Conservation (phyloP, 1,140 invertebrate genomes). For the Macrobrachium rosenbergii region DNA sequence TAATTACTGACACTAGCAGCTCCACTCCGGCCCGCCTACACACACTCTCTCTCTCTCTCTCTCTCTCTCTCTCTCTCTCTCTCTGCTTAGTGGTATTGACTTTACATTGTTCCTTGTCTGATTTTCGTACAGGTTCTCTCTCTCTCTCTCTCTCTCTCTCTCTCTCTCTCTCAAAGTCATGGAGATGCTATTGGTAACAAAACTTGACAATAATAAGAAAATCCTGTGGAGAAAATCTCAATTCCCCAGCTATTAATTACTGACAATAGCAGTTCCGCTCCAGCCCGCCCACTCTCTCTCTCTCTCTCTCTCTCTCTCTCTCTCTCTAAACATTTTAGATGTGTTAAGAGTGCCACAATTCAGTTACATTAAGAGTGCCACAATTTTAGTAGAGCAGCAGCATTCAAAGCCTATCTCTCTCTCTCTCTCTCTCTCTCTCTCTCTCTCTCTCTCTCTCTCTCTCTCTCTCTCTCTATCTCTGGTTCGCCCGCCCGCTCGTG, state of each 20-base stretch:
- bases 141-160: not conserved
- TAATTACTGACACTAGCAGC: not conserved
- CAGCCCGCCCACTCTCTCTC: not conserved
- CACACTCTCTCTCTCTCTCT: slow-evolving; percentile 12
- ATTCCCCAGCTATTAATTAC: too few species aligned
- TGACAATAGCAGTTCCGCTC: too few species aligned
- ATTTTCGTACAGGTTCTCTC: not conserved
- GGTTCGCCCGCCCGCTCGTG: too few species aligned
- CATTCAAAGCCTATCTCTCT: not conserved
- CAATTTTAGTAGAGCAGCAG: not conserved
- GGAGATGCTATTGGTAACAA: not conserved
- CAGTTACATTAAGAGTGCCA: not conserved
- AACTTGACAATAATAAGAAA: too few species aligned
- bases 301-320: slow-evolving; percentile 16
- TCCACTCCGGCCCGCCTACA: not conserved
- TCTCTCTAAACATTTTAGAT: not conserved
- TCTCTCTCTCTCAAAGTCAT: not conserved
- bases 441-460: slow-evolving; percentile 5
- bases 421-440: not conserved
- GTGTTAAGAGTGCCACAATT: not conserved
- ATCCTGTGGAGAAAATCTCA: too few species aligned
- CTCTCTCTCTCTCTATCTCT: slow-evolving; percentile 8
- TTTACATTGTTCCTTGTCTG: not conserved
- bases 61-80: slow-evolving; percentile 22
- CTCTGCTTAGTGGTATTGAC: not conserved